Conservation (phyloP, 1,140 invertebrate species). For the Papilio helenus region DNA sequence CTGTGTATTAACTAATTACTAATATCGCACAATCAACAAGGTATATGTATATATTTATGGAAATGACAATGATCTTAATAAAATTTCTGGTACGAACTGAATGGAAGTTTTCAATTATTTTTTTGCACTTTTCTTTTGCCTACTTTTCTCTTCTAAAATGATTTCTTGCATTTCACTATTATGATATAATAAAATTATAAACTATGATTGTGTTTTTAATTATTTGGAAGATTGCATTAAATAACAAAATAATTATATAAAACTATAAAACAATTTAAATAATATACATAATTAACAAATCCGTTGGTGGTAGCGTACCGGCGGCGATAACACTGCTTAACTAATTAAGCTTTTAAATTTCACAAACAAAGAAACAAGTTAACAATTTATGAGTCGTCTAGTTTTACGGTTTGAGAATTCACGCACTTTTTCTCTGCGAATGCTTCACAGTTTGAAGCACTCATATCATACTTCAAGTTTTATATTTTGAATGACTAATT, state of each 20-base stretch:
- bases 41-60: conserved; percentile 19
- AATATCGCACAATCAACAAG: conserved; percentile 27
- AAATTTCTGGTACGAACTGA: conserved; percentile 52
- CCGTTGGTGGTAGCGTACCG: conserved; percentile 67
- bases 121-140: conserved; percentile 74
- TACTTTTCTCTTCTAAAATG: conserved; percentile 63
- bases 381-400: background rate
- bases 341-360: conserved; percentile 55
- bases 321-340: conserved; percentile 78
- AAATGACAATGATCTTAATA: conserved; percentile 22
- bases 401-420: conserved; percentile 31
- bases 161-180: conserved; percentile 73
- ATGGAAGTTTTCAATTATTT: conserved; percentile 61
- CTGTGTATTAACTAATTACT: conserved; percentile 55
- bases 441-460: conserved; percentile 32
- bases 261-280: conserved; percentile 66
- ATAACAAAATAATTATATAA: conserved; percentile 63
- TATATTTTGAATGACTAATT: conserved; percentile 28
- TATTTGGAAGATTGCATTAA: conserved; percentile 72
- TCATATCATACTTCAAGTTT: conserved; percentile 22
- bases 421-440: conserved; percentile 32
- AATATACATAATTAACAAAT: conserved; percentile 62
- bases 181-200: conserved; percentile 71
- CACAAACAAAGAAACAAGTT: conserved; percentile 6
- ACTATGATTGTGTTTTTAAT: conserved; percentile 67